Evolutionary conservation across 2,888 invertebrate genomes (phyloP).

Genomic region (Agriotes lineatus): DNA sequence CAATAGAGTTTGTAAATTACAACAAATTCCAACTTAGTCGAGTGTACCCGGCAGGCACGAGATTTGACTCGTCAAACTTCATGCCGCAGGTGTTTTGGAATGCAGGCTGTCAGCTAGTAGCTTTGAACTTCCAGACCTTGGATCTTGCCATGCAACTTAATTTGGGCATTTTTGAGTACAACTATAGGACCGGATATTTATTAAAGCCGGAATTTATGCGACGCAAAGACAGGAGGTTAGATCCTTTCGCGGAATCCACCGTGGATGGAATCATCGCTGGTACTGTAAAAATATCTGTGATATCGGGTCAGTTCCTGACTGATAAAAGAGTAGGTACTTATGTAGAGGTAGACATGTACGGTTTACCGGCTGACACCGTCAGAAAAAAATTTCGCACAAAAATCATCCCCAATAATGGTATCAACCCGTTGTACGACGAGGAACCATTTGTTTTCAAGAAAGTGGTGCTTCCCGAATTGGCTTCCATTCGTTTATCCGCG

Average conservation of each 20-base stretch:
- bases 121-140: constrained; percentile 95
- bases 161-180: constrained; percentile 93
- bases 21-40: constrained; percentile 97
- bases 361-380: constrained; percentile 97
- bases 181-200: constrained; percentile 90
- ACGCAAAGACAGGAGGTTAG: constrained; percentile 88
- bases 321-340: constrained; percentile 94
- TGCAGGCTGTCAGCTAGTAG: constrained; percentile 97
- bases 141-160: constrained; percentile 98
- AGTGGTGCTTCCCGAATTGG: constrained; percentile 96
- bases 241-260: constrained; percentile 97
- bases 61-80: constrained; percentile 97
- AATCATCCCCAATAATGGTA: constrained; percentile 96
- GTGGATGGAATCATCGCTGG: constrained; percentile 96
- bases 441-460: constrained; percentile 98
- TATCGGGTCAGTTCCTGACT: constrained; percentile 94
- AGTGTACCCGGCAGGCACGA: constrained; percentile 95
- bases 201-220: constrained; percentile 99
- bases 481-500: constrained; percentile 92
- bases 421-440: constrained; percentile 99
- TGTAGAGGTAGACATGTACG: constrained; percentile 98
- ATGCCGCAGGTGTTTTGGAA: constrained; percentile 99
- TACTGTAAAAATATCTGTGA: constrained; percentile 90
- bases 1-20: constrained; percentile 96
- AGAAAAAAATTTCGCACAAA: constrained; percentile 97